Conservation (phyloP, 1,140 invertebrate species). For the Cherax quadricarinatus region DNA sequence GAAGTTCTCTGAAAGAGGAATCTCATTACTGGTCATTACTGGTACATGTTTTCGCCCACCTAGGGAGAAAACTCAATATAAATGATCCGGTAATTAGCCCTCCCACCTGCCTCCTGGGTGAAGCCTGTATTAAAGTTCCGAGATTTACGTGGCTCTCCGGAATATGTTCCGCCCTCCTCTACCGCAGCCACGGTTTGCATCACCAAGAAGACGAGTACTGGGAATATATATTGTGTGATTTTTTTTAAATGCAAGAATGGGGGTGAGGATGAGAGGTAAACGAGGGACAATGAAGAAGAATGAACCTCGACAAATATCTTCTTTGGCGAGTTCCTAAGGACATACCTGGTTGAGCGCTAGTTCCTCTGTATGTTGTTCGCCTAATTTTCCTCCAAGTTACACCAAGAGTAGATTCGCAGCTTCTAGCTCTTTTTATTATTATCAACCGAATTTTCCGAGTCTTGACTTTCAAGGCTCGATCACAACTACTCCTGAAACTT, state of each 20-base stretch:
- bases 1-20: constrained; percentile 2
- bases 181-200: background rate
- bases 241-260: background rate
- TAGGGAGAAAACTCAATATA: constrained; percentile 43
- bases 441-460: too few species aligned
- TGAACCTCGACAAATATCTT: background rate
- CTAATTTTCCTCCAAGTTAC: too few species aligned
- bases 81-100: constrained; percentile 28
- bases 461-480: too few species aligned
- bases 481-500: too few species aligned
- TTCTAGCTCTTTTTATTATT: too few species aligned
- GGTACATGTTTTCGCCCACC: constrained; percentile 34
- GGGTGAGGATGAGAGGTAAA: background rate
- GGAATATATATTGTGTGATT: background rate
- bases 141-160: background rate
- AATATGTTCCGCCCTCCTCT: background rate
- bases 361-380: too few species aligned
- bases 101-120: constrained; percentile 6
- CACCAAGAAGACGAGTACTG: background rate
- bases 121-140: background rate
- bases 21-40: constrained; percentile 32
- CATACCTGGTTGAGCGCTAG: too few species aligned
- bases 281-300: background rate
- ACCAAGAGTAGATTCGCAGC: too few species aligned
- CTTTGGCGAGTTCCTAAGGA: background rate